Evolutionary conservation across 2,888 invertebrate genomes (phyloP).

Genomic region (Tricholauxania praeusta): DNA sequence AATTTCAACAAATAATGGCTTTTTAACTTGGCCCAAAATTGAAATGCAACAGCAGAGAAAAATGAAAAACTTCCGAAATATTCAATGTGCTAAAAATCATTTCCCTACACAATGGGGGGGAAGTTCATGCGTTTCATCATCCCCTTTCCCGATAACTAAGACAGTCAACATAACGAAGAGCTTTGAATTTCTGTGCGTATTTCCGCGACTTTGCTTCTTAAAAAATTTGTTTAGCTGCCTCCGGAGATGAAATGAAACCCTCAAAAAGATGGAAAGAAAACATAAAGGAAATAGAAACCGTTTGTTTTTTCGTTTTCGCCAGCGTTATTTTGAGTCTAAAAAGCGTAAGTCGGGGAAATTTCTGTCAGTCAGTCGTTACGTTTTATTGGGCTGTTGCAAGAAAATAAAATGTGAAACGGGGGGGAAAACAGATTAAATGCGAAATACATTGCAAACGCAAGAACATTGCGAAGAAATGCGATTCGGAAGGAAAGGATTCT

Average conservation of each 20-base stretch:
- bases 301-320: too few relatives aligned
- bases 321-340: too few relatives aligned
- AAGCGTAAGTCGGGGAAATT: constrained; percentile 34
- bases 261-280: background rate
- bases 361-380: constrained; percentile 49
- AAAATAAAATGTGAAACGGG: too few relatives aligned
- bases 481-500: constrained; percentile 20
- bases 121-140: too few relatives aligned
- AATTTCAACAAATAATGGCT: too few relatives aligned
- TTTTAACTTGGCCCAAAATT: too few relatives aligned
- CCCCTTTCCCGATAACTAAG: too few relatives aligned
- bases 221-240: constrained; percentile 34
- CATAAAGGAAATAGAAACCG: background rate
- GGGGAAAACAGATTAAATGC: background rate
- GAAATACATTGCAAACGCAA: background rate
- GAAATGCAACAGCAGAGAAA: too few relatives aligned
- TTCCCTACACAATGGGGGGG: background rate
- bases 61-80: too few relatives aligned
- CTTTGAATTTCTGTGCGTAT: constrained; percentile 11
- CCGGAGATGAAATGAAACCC: constrained; percentile 24
- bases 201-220: constrained; percentile 21
- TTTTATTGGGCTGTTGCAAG: constrained; percentile 52
- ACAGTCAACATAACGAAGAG: background rate
- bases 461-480: background rate
- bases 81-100: background rate